Evolutionary conservation across 2,797 vertebrate species (phyloP).

Genomic region (Sus cebifrons): DNA sequence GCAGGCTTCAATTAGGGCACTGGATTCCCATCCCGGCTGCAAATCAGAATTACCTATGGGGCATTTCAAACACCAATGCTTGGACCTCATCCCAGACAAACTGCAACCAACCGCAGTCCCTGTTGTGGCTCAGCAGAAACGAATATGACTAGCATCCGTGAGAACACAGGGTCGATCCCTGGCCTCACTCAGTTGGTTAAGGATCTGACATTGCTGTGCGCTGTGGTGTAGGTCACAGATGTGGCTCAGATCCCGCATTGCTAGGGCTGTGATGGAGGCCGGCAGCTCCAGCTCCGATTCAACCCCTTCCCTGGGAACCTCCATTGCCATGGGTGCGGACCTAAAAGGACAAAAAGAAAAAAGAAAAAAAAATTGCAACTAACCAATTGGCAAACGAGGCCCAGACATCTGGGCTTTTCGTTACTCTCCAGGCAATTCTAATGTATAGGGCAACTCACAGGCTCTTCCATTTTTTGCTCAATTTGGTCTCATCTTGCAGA

Average conservation of each 20-base stretch:
- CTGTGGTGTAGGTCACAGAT: no score
- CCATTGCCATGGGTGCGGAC: no score
- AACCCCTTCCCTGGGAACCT: no score
- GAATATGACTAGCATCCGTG: no score
- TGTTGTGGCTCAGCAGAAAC: no score
- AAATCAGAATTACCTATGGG: neutral
- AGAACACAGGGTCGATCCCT: no score
- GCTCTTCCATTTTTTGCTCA: conserved; percentile 58
- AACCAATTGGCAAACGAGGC: neutral
- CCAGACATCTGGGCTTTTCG: neutral
- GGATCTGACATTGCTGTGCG: no score
- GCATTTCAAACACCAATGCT: neutral
- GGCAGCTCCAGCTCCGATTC: no score
- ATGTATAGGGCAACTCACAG: conserved; percentile 3
- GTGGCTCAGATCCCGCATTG: no score
- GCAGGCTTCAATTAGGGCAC: neutral
- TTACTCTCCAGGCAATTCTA: conserved; percentile 61
- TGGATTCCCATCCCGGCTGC: neutral
- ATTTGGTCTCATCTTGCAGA: conserved; percentile 67
- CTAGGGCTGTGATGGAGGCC: no score
- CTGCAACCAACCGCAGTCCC: neutral
- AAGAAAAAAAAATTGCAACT: neutral
- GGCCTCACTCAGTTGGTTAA: no score
- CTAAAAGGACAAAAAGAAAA: no score
- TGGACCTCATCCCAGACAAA: neutral